phyloP scores from a whole-genome alignment of 2,888 invertebrate genomes.

The Meghimatium bilineatum region DNA sequence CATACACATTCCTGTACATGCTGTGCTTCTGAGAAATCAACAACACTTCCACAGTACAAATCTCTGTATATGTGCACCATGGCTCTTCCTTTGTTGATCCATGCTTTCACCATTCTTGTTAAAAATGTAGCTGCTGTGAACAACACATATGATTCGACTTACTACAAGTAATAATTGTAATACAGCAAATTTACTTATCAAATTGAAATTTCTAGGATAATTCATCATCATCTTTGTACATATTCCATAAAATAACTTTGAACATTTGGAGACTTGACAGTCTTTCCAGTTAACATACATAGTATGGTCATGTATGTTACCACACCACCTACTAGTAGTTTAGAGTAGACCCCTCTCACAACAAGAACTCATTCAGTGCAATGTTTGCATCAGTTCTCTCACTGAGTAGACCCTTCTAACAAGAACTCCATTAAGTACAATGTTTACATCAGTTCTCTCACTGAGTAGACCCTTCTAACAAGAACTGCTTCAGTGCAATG shows the following conservation, averaged over 20 bases:
- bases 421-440: too few species aligned
- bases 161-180: too few species aligned
- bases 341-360: neutral
- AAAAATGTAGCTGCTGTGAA: neutral
- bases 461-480: too few species aligned
- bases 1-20: constrained; percentile 31
- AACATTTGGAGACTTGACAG: neutral
- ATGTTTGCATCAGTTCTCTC: neutral
- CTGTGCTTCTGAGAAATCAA: constrained; percentile 13
- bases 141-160: too few species aligned
- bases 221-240: neutral
- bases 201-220: neutral
- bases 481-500: too few species aligned
- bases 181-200: too few species aligned
- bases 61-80: neutral
- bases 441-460: too few species aligned
- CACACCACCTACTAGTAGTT: neutral
- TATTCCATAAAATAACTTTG: neutral
- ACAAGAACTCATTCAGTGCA: neutral
- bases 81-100: neutral
- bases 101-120: neutral
- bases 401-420: too few species aligned
- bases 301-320: neutral
- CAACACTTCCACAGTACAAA: neutral
- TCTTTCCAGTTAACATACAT: neutral